Base-by-base conservation (phyloP, 2,113 vertebrate genomes). In the Daubentonia madagascariensis region DNA sequence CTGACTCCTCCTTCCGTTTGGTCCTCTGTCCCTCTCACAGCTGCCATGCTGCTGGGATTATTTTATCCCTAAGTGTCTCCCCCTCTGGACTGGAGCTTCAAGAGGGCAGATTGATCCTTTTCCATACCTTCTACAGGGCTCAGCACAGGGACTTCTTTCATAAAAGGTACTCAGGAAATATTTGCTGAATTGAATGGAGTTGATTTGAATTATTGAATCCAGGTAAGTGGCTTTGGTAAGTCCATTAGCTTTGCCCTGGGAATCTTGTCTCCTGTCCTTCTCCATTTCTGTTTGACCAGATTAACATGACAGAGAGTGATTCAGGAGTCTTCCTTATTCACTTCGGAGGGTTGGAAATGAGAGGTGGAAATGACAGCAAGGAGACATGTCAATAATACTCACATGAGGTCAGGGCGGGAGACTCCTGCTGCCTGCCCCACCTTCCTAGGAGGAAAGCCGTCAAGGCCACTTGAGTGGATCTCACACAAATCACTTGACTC, bases 161-260 rank as follows among this genome's bases (percentile, higher is more conserved):
- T 3, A 63, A n/a, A 50, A 63, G 25, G 57, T 52, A 75, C 93
- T 95, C 92, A 81, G 84, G 61, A 89, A 70, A 59, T 93, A 87
- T 65, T 70, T 75, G 86, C 57, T 20, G 84, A 87, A 83, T 30
- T 40, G 73, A 89, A 81, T 22, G 85, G 70, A 96, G 95, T 89
- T 93, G 95, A 94, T 93, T 59, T 95, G 97, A 97, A 96, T 96
- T 90, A 95, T 35, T 91, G 96, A 90, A 89, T 94, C 84, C 96
- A 95, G 81, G 96, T 91, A 98, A 92, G 81, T 73, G 91, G 57
- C 92, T 76, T 87, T 57, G 48, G 87, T 85, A 83, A 78, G 80
- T 98, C 93, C 54, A 96, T 96, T 94, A 96, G 91, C 94, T 97
- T 91, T 67, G 97, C 78, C 97, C 96, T 61, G n/a, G 88, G 50